These are phyloP conservation scores for Hylaea fasciaria DNA, from an alignment of 2,888 invertebrate genomes.

Conservation along the genomic window DNA sequence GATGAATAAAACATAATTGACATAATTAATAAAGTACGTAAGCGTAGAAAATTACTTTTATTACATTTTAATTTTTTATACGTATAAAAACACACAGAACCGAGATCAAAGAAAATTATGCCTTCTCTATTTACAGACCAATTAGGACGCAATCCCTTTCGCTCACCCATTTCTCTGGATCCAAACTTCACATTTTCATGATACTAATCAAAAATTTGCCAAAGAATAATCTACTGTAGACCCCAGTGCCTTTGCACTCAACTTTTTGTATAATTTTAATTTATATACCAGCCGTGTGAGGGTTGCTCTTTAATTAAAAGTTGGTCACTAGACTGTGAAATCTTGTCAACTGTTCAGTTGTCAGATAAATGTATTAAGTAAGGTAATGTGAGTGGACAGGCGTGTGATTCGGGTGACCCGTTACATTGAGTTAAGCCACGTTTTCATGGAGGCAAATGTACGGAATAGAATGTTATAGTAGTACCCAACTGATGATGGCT, in stretches of 20 bases:
- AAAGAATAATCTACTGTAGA: background rate
- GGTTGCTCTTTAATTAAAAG: constrained; percentile 58
- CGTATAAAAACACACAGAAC: too few relatives aligned
- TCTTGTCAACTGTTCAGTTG: constrained; percentile 65
- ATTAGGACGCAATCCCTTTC: too few relatives aligned
- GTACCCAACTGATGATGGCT: too few relatives aligned
- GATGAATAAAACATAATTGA: background rate
- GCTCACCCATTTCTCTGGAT: too few relatives aligned
- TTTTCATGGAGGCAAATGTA: constrained; percentile 35
- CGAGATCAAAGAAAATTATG: too few relatives aligned
- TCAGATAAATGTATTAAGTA: constrained; percentile 58
- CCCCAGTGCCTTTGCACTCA: background rate
- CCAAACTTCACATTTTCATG: background rate
- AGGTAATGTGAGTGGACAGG: constrained; percentile 64
- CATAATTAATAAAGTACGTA: background rate
- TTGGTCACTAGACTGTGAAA: constrained; percentile 66
- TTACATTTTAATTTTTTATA: too few relatives aligned
- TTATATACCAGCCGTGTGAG: constrained; percentile 32
- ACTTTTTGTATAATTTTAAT: constrained; percentile 19
- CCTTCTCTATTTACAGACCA: too few relatives aligned
- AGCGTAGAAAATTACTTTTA: too few relatives aligned
- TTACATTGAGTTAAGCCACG: constrained; percentile 45
- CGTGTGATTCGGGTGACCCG: constrained; percentile 62
- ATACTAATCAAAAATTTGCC: background rate
- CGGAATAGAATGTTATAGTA: background rate